phyloP scores from a whole-genome alignment of 2,113 vertebrate species.

The Pantherophis guttatus region DNA sequence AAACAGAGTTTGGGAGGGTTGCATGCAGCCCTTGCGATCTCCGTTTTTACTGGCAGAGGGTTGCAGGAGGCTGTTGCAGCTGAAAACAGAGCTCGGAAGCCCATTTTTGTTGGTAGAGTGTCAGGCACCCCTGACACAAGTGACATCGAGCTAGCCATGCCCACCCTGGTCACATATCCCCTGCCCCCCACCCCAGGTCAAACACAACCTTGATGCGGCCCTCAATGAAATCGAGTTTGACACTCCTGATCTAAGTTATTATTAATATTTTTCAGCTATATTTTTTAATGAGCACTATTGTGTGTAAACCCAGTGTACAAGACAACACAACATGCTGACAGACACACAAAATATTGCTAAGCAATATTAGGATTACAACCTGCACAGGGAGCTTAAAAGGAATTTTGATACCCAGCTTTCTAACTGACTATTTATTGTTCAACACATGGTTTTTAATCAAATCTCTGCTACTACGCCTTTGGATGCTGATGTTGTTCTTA shows the following conservation, averaged over 20 bases:
- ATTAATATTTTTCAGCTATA: not conserved
- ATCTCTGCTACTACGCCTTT: not conserved
- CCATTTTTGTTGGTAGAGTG: no score
- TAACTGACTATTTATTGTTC: not conserved
- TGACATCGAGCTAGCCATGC: no score
- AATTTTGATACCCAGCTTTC: not conserved
- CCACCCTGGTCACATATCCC: no score
- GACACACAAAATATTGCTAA: not conserved
- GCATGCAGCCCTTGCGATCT: no score
- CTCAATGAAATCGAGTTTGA: no score
- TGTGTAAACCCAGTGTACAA: not conserved
- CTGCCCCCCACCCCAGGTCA: no score
- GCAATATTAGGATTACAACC: not conserved
- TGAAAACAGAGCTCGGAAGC: no score
- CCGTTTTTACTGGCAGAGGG: no score
- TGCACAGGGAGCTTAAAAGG: not conserved
- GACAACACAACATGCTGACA: not conserved
- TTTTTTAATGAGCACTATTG: not conserved
- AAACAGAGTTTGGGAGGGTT: no score
- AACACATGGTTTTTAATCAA: not conserved
- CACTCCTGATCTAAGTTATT: not conserved
- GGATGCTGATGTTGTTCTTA: not conserved
- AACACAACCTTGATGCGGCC: no score
- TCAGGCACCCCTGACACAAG: no score
- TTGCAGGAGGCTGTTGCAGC: no score